Evolutionary conservation across 2,888 invertebrate genomes (phyloP).

Genomic region (Dioctria linearis): DNA sequence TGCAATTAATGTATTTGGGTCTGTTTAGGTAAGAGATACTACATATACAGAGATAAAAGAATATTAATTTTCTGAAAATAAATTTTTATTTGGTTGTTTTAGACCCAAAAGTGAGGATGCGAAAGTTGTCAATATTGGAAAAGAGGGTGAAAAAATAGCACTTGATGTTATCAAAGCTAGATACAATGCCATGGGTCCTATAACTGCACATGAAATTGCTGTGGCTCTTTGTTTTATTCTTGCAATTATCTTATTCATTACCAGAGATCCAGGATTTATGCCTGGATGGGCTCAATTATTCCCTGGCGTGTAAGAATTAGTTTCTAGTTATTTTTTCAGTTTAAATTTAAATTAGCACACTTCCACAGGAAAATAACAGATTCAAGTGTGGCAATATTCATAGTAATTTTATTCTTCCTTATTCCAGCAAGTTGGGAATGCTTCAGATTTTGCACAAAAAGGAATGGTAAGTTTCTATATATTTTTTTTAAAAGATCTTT

Average conservation of each 20-base stretch:
- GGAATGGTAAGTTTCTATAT: constrained; percentile 60
- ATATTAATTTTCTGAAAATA: not conserved
- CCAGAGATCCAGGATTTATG: constrained; percentile 87
- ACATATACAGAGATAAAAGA: not conserved
- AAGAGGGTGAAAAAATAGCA: constrained; percentile 75
- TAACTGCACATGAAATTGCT: constrained; percentile 81
- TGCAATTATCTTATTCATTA: constrained; percentile 86
- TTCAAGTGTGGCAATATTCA: constrained; percentile 81
- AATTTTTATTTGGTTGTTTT: constrained; percentile 13
- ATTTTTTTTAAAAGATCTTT: not conserved
- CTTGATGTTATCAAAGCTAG: constrained; percentile 78
- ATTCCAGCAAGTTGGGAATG: constrained; percentile 84
- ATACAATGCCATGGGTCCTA: constrained; percentile 82
- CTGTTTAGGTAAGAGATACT: constrained; percentile 61
- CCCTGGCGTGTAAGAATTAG: constrained; percentile 61
- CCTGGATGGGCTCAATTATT: constrained; percentile 84
- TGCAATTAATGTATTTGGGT: constrained; percentile 65
- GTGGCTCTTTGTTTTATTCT: constrained; percentile 80
- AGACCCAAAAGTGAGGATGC: constrained; percentile 76
- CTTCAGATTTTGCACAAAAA: constrained; percentile 76
- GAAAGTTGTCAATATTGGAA: constrained; percentile 73
- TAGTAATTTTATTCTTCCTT: constrained; percentile 84
- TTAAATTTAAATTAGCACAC: not conserved
- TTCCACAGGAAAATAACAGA: constrained; percentile 6
- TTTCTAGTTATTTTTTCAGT: constrained; percentile 55